These are phyloP conservation scores for Machimus atricapillus DNA, from an alignment of 2,888 invertebrate species.

Conservation along the genomic window DNA sequence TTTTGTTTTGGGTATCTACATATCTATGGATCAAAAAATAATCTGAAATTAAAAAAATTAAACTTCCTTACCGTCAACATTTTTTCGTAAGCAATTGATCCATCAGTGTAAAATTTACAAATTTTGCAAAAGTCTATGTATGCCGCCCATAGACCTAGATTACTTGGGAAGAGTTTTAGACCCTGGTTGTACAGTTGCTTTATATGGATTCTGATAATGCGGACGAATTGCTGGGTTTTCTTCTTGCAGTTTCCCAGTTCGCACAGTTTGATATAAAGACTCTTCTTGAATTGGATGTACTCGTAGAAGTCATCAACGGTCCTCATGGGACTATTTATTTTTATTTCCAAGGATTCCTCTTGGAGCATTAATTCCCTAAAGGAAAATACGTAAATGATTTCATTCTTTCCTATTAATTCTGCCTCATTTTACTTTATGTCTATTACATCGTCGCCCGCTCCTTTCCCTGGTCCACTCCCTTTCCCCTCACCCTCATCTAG, in stretches of 20 bases:
- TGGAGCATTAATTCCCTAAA: conserved; percentile 60
- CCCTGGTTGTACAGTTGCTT: conserved; percentile 77
- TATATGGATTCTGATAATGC: conserved; percentile 62
- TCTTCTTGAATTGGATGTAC: conserved; percentile 57
- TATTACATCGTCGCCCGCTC: neutral
- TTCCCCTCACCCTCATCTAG: conserved; percentile 66
- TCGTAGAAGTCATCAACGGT: conserved; percentile 53
- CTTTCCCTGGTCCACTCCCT: neutral
- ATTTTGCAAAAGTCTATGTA: conserved; percentile 81
- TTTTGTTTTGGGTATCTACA: too few relatives aligned
- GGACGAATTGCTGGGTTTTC: neutral
- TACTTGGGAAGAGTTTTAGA: conserved; percentile 72
- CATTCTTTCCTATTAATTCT: neutral
- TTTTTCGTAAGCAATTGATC: conserved; percentile 67
- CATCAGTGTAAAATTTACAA: conserved; percentile 66
- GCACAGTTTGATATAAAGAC: conserved; percentile 53
- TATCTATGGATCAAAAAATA: too few relatives aligned
- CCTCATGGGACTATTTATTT: neutral
- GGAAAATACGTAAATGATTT: neutral
- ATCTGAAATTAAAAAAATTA: too few relatives aligned
- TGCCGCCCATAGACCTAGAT: conserved; percentile 77
- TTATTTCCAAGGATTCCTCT: neutral
- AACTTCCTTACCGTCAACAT: conserved; percentile 67
- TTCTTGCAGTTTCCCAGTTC: conserved; percentile 63
- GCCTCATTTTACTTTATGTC: neutral